These are phyloP conservation scores for Syrista parreyssii DNA, from an alignment of 2,888 invertebrate species.

Conservation along the genomic window DNA sequence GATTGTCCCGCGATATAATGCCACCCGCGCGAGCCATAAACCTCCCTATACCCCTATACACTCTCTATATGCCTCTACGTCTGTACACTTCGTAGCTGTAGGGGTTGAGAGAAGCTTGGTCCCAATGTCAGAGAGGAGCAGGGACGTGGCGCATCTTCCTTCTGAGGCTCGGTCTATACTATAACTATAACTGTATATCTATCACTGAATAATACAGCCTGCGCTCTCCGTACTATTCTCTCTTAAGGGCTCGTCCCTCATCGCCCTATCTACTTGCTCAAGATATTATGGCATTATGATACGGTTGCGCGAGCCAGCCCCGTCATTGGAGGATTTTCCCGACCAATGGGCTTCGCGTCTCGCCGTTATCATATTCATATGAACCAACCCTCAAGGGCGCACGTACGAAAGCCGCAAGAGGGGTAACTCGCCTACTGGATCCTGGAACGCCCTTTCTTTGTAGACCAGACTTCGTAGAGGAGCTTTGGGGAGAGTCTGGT, in stretches of 20 bases:
- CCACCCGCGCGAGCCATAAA: conserved; percentile 37
- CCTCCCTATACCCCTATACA: background rate
- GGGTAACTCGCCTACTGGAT: background rate
- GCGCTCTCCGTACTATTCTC: background rate
- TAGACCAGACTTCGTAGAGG: background rate
- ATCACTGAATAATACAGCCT: background rate
- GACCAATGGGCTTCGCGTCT: conserved; percentile 47
- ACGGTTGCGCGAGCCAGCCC: background rate
- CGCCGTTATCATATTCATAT: conserved; percentile 39
- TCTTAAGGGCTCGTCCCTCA: background rate
- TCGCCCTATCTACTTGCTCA: background rate
- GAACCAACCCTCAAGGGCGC: conserved; percentile 24
- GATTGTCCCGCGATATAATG: conserved; percentile 59
- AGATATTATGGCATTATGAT: background rate
- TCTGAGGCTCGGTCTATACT: background rate
- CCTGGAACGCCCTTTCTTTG: background rate
- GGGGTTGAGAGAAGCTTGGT: background rate
- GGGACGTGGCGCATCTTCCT: background rate
- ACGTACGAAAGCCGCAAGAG: background rate
- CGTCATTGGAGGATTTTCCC: conserved; percentile 52
- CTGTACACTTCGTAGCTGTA: background rate
- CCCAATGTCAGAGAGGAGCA: background rate
- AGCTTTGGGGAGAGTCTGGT: background rate
- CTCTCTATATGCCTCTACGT: background rate
- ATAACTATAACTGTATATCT: background rate